Conservation (phyloP, 2,113 vertebrate genomes). For the Chamaetylas fuelleborni region DNA sequence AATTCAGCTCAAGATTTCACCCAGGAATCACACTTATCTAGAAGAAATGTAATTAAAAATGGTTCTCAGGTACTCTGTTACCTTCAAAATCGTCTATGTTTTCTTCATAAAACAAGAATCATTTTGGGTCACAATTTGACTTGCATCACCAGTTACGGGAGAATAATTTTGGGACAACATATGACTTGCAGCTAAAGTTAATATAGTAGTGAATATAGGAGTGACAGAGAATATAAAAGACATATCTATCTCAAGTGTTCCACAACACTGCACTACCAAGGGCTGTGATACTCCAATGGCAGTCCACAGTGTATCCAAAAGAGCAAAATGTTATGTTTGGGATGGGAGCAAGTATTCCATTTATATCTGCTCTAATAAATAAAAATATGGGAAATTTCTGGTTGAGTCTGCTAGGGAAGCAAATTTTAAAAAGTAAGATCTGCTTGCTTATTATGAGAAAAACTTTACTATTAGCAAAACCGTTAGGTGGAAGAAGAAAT, state of each 20-base stretch:
- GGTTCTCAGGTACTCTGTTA: not conserved
- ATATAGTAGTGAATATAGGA: not conserved
- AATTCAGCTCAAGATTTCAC: not conserved
- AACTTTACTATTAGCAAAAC: not conserved
- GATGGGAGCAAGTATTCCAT: not conserved
- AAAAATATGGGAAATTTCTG: not conserved
- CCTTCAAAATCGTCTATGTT: not conserved
- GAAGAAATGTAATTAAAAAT: not conserved
- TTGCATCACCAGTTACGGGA: fast-evolving
- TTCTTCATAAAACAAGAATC: not conserved
- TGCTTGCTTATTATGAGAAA: not conserved
- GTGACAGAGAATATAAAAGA: not conserved
- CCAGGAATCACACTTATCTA: not conserved
- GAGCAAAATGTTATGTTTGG: not conserved
- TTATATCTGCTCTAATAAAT: not conserved
- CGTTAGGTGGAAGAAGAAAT: not conserved
- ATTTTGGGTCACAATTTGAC: not conserved
- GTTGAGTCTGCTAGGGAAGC: not conserved
- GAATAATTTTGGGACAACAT: not conserved
- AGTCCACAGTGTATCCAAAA: not conserved
- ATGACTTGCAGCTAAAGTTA: not conserved
- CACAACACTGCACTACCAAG: not conserved
- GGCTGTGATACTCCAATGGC: not conserved
- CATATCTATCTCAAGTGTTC: not conserved
- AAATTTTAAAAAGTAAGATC: not conserved